Evolutionary conservation across 2,113 vertebrate species (phyloP).

Genomic region (Semicossyphus pulcher): DNA sequence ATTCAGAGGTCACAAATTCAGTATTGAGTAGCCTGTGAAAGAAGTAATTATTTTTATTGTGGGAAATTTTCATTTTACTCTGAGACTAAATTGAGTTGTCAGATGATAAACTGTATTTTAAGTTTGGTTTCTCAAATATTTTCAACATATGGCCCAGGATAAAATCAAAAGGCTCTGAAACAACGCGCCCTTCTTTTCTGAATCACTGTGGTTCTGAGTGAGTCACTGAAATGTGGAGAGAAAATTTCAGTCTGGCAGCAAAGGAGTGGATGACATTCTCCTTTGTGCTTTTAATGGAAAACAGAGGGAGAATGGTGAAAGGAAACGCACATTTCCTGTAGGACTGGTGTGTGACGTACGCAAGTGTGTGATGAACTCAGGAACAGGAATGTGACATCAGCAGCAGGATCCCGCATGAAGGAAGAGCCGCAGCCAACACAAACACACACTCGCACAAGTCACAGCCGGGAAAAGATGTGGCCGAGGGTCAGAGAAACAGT

Average conservation of each 20-base stretch:
- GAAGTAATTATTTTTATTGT: too few species aligned
- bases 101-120: neutral
- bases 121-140: neutral
- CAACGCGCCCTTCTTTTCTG: neutral
- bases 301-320: constrained; percentile 65
- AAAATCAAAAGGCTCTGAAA: neutral
- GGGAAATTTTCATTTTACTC: neutral
- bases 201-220: neutral
- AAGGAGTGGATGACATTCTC: constrained; percentile 35
- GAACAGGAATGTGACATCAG: constrained; percentile 68
- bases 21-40: too few species aligned
- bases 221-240: constrained; percentile 34
- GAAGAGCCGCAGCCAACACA: constrained; percentile 22
- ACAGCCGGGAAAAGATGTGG: constrained; percentile 44
- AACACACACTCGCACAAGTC: constrained; percentile 40
- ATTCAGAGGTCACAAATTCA: too few species aligned
- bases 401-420: constrained; percentile 41
- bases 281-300: constrained; percentile 70
- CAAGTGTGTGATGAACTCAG: constrained; percentile 35
- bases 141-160: neutral
- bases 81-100: neutral
- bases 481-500: constrained; percentile 37
- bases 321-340: constrained; percentile 76
- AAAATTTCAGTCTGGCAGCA: constrained; percentile 28
- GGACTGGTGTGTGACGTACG: constrained; percentile 59